Evolutionary conservation across 2,797 vertebrate species (phyloP).

Genomic region (Molossus alvarezi): DNA sequence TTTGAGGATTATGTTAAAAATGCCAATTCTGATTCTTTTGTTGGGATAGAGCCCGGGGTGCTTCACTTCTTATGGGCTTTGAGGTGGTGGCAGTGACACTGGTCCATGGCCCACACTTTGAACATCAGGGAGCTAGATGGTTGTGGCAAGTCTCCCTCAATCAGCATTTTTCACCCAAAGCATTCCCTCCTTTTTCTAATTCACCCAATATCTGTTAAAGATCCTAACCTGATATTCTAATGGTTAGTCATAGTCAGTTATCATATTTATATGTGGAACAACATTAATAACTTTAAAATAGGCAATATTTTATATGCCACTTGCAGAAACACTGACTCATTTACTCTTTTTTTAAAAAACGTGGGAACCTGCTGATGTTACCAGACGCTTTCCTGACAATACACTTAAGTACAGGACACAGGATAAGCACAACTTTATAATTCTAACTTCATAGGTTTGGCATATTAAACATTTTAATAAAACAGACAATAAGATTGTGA

Average conservation of each 20-base stretch:
- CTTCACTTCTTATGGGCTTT: not conserved
- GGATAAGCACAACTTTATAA: conserved; percentile 43
- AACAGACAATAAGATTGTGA: conserved; percentile 21
- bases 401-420: conserved; percentile 33
- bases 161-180: not conserved
- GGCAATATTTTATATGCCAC: not conserved
- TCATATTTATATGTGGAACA: not conserved
- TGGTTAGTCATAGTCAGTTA: not conserved
- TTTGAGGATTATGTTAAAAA: not conserved
- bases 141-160: not conserved
- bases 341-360: not conserved
- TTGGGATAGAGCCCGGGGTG: not conserved
- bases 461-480: conserved; percentile 68
- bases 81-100: not conserved
- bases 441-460: conserved; percentile 71
- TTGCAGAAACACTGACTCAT: conserved; percentile 25
- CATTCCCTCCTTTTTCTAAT: not conserved
- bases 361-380: conserved; percentile 48
- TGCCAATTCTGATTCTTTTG: not conserved
- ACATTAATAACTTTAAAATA: conserved; percentile 59
- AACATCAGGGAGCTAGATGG: not conserved
- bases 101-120: not conserved
- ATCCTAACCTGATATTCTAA: conserved; percentile 18
- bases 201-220: not conserved
- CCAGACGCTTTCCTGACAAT: conserved; percentile 41